Percentiles rank a stretch among this genome's conserved stretches.
Evolutionary conservation across 2,888 invertebrate genomes (phyloP).

Genomic region (Volucella inanis): DNA sequence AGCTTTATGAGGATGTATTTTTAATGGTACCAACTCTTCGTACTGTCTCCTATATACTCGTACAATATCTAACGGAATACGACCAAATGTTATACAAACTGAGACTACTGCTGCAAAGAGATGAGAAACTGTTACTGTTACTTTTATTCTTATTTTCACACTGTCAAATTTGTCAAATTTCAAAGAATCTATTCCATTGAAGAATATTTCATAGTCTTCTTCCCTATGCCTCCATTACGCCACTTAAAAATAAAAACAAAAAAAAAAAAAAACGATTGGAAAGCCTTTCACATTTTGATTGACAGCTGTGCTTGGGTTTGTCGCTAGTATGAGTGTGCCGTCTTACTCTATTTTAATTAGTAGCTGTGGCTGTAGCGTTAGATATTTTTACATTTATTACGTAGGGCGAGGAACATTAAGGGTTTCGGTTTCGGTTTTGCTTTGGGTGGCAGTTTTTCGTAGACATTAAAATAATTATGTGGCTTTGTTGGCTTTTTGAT

Average conservation of each 20-base stretch:
- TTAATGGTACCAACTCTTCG: slow-evolving; percentile 39
- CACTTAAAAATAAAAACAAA: too few relatives aligned
- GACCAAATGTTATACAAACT: background rate
- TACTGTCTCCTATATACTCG: too few relatives aligned
- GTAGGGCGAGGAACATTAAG: slow-evolving; percentile 11
- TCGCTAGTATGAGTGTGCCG: background rate
- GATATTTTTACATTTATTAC: slow-evolving; percentile 4
- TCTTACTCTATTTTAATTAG: slow-evolving; percentile 35
- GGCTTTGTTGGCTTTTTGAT: too few relatives aligned
- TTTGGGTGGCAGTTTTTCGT: background rate
- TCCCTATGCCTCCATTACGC: too few relatives aligned
- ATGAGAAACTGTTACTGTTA: background rate
- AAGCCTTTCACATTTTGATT: slow-evolving; percentile 24
- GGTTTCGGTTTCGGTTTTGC: background rate
- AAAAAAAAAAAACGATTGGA: slow-evolving; percentile 25
- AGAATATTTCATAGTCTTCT: background rate
- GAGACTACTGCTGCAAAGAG: background rate
- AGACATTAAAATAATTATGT: background rate
- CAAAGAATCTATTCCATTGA: slow-evolving; percentile 17
- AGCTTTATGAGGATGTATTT: slow-evolving; percentile 70
- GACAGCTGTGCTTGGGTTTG: background rate
- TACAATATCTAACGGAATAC: slow-evolving; percentile 25
- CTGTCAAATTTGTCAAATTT: slow-evolving; percentile 52
- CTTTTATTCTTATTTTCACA: slow-evolving; percentile 27
- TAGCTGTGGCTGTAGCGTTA: slow-evolving; percentile 11